These are phyloP conservation scores for Anastrepha ludens DNA, from an alignment of 1,140 invertebrate species.

Conservation along the genomic window DNA sequence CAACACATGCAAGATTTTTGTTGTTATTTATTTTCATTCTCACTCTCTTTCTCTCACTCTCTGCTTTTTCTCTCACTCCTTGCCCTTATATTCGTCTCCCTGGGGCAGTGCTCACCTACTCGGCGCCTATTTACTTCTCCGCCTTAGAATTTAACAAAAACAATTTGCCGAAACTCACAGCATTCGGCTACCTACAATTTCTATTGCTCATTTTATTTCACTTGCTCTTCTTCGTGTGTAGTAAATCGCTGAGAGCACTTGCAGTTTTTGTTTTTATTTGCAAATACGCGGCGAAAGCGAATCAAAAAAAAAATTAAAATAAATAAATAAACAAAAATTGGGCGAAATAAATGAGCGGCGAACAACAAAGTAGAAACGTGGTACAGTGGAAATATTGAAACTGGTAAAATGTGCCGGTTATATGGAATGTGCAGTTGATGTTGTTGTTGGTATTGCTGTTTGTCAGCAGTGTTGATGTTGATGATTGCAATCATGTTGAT, in stretches of 20 bases:
- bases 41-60: neutral
- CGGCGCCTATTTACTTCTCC: neutral
- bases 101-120: neutral
- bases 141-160: neutral
- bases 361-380: conserved; percentile 10
- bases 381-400: conserved; percentile 4
- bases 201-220: neutral
- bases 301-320: neutral
- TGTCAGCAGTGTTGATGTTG: conserved; percentile 47
- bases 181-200: neutral
- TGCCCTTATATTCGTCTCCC: neutral
- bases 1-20: neutral
- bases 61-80: neutral
- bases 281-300: conserved; percentile 24
- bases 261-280: conserved; percentile 39
- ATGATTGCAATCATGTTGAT: conserved; percentile 37
- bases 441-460: conserved; percentile 16
- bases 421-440: neutral
- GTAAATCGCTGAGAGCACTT: neutral
- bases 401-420: conserved; percentile 15
- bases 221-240: neutral
- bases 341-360: conserved; percentile 1
- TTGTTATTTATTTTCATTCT: neutral
- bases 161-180: neutral
- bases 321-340: neutral